Evolutionary conservation across 2,888 invertebrate species (phyloP), one percentile per base, ranked within the genome.

Genomic region (Drosophila ochracea): DNA sequence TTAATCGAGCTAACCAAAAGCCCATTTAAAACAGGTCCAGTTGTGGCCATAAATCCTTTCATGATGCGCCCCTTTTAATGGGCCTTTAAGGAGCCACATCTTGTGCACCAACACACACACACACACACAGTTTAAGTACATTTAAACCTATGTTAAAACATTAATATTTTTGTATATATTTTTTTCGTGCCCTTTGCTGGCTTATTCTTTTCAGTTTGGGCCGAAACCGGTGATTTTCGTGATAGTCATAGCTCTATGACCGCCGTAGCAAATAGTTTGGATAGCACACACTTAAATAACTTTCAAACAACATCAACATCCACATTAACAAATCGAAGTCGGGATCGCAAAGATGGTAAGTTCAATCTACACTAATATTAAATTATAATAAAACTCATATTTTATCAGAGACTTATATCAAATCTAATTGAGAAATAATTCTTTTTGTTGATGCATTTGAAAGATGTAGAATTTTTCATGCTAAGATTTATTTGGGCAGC

Each of bases 221-320:
- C 97, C 78, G 97, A 97, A 94, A 96, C 96, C 68, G 97, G 97
- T 78, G 97, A 97, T 94, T 97, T 97, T 93, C 95, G 97, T 85
- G 97, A 97, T 94, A 96, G 96, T 80, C 97, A 97, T 92, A 95
- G 95, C 80, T 95, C 95, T 54, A 94, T 95, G 89, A 94, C 95
- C 89, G 96, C 96, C 68, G 95, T 95, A 90, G 94, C 95, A 78
- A 94, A 94, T 87, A 94, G 94, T 83, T 94, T 95, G 94, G 95
- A 95, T 92, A 95, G 95, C 91, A 95, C 96, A 67, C 96, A 96
- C 76, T 73, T 92, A 80, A 94, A 96, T 90, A 95, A 96, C 93
- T 95, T 96, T 92, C 95, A 96, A 91, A 94, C 94, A 61, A 94
- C 94, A 69, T 93, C 96, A 62, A 93, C 94, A 65, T 94, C 94